Percentiles rank a stretch among this genome's conserved stretches.
Evolutionary conservation across 1,140 invertebrate species (phyloP).

Genomic region (Diploscapter pachys): DNA sequence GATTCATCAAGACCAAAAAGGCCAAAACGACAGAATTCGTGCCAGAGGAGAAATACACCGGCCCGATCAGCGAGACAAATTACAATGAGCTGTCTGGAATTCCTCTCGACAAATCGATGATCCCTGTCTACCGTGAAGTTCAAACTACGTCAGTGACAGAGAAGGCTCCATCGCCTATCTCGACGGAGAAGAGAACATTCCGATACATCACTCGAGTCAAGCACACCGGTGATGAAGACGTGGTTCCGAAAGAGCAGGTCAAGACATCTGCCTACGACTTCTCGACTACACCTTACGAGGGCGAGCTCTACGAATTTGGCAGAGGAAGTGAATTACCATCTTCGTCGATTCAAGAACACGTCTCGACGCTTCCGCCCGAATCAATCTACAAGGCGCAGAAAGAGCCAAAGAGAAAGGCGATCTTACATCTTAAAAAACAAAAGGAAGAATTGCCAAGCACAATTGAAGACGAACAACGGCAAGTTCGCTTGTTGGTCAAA

Average conservation of each 20-base stretch:
- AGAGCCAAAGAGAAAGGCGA: constrained; percentile 10
- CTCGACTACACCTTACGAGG: constrained; percentile 17
- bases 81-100: no score
- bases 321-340: constrained; percentile 16
- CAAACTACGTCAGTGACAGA: no score
- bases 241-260: constrained; percentile 29
- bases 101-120: no score
- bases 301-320: constrained; percentile 27
- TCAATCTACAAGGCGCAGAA: neutral
- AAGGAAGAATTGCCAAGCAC: neutral
- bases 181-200: no score
- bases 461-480: constrained; percentile 8
- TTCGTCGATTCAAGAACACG: constrained; percentile 16
- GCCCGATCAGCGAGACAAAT: no score
- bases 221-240: constrained; percentile 35
- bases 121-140: no score
- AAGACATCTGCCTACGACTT: constrained; percentile 20
- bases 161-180: no score
- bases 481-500: constrained; percentile 15
- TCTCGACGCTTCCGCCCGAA: constrained; percentile 27
- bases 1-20: no score
- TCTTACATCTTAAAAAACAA: constrained; percentile 2
- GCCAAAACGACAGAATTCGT: no score
- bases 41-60: no score
- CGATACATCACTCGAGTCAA: constrained; percentile 8